Evolutionary conservation across 2,888 invertebrate species (phyloP).

Genomic region (Scaptomyza polygonia): DNA sequence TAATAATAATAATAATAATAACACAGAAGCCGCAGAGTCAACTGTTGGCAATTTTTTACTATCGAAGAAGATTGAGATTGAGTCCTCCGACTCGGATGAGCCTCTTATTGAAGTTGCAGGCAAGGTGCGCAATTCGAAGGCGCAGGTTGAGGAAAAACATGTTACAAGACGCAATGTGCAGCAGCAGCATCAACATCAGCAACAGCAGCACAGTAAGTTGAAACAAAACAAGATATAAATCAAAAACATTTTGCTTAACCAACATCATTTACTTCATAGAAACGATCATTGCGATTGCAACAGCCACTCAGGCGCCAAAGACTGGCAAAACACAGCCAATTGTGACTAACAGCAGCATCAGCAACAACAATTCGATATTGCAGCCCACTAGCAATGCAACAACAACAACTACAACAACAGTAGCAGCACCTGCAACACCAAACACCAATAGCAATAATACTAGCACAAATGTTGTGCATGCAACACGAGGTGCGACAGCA

Average conservation of each 20-base stretch:
- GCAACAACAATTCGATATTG: conserved; percentile 16
- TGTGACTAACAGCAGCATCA: conserved; percentile 29
- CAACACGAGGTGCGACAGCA: conserved; percentile 73
- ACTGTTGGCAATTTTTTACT: conserved; percentile 31
- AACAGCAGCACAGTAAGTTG: conserved; percentile 60
- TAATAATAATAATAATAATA: conserved; percentile 31
- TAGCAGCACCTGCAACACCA: conserved; percentile 14
- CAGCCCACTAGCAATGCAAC: conserved; percentile 26
- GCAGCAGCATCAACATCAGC: conserved; percentile 48
- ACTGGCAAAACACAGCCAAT: conserved; percentile 49
- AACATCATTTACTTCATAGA: conserved; percentile 28
- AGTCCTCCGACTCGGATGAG: conserved; percentile 92
- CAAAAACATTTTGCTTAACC: conserved; percentile 1
- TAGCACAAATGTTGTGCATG: conserved; percentile 62
- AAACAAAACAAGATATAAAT: conserved; percentile 1
- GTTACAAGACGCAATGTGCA: conserved; percentile 64
- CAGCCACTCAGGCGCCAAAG: conserved; percentile 34
- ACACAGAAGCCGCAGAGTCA: conserved; percentile 24
- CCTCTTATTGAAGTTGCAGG: conserved; percentile 89
- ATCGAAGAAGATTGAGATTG: conserved; percentile 84
- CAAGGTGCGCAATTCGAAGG: conserved; percentile 86
- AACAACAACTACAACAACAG: conserved; percentile 21
- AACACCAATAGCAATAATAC: conserved; percentile 23
- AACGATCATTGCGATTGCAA: conserved; percentile 29
- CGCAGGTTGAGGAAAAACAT: conserved; percentile 55